These are phyloP conservation scores for Gyps fulvus DNA, from an alignment of 2,113 vertebrate genomes.

Conservation along the genomic window DNA sequence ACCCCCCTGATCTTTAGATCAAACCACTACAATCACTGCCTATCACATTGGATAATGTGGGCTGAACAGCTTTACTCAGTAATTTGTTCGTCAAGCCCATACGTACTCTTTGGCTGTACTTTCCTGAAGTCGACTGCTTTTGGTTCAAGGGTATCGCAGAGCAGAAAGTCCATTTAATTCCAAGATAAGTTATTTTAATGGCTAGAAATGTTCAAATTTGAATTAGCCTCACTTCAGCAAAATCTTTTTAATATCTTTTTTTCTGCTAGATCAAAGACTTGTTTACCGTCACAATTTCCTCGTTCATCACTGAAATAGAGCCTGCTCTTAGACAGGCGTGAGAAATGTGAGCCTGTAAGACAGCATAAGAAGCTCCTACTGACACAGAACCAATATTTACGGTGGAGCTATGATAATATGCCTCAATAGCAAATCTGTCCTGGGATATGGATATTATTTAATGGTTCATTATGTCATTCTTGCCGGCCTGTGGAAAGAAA, in stretches of 20 bases:
- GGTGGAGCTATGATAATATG: not conserved
- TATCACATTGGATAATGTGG: not conserved
- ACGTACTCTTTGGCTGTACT: not conserved
- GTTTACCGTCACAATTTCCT: constrained; percentile 29
- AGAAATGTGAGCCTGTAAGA: not conserved
- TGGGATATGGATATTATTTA: not conserved
- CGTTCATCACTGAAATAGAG: not conserved
- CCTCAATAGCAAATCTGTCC: not conserved
- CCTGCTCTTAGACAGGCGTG: not conserved
- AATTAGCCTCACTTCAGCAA: constrained; percentile 38
- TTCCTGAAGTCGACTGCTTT: not conserved
- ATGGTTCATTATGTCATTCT: not conserved
- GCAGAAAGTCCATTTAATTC: constrained; percentile 9
- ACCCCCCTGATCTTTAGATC: not conserved
- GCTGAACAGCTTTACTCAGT: not conserved
- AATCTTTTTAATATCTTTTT: constrained; percentile 8
- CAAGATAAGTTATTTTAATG: not conserved
- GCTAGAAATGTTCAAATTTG: not conserved
- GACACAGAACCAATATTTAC: not conserved
- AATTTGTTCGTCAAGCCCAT: not conserved
- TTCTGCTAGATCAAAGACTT: constrained; percentile 10
- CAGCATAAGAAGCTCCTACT: not conserved
- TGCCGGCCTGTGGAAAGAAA: not conserved
- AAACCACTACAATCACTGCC: not conserved
- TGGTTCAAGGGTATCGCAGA: not conserved